These are phyloP conservation scores for Ascaphus truei DNA, from an alignment of 2,113 vertebrate species.

Conservation along the genomic window DNA sequence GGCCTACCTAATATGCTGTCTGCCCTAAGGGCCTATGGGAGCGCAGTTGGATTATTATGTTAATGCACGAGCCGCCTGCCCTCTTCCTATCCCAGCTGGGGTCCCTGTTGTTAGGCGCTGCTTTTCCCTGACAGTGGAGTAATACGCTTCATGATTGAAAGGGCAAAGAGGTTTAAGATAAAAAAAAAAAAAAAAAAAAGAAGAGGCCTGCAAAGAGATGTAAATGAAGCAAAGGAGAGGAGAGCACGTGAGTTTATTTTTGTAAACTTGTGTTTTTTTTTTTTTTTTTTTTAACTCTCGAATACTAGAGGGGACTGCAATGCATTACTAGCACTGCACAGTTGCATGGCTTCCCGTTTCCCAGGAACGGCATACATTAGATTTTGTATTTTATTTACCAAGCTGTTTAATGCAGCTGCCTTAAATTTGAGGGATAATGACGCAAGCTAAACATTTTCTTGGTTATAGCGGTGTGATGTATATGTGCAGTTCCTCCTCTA, in stretches of 20 bases:
- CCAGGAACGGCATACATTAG: no score
- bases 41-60: slow-evolving; percentile 97
- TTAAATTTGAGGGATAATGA: no score
- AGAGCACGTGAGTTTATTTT: slow-evolving; percentile 65
- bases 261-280: no score
- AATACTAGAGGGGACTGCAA: no score
- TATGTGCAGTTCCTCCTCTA: no score
- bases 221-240: slow-evolving; percentile 70
- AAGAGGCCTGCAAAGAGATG: slow-evolving; percentile 77
- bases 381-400: no score
- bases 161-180: slow-evolving; percentile 88
- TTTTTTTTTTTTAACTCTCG: no score
- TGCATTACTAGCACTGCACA: no score
- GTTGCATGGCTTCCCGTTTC: no score
- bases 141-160: slow-evolving; percentile 99
- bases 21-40: slow-evolving; percentile 95
- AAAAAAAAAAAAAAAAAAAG: slow-evolving; percentile 49
- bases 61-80: slow-evolving; percentile 97
- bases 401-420: no score
- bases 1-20: slow-evolving; percentile 94
- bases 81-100: slow-evolving; percentile 96
- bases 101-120: slow-evolving; percentile 92
- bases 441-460: no score
- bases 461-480: no score
- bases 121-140: slow-evolving; percentile 98